phyloP scores from a whole-genome alignment of 2,113 vertebrate species.

The Elephantulus edwardii region DNA sequence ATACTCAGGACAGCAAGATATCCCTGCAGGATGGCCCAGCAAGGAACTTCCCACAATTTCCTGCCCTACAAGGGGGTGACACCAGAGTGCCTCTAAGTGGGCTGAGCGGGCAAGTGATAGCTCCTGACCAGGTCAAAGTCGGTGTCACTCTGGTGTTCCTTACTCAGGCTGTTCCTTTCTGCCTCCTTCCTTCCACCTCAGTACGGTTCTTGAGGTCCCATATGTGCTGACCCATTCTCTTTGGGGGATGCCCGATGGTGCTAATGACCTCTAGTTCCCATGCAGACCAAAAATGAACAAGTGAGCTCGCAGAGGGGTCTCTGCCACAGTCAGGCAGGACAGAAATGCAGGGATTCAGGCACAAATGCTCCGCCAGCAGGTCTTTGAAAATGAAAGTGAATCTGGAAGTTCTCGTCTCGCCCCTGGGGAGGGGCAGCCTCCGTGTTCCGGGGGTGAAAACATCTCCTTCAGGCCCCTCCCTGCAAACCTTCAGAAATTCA shows the following conservation, averaged over 20 bases:
- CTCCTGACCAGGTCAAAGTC: rapidly evolving
- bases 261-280: not conserved
- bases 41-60: not conserved
- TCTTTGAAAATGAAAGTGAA: slow-evolving; percentile 66
- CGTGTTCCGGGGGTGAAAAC: not conserved
- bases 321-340: not conserved
- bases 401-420: not conserved
- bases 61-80: not conserved
- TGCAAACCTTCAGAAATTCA: slow-evolving; percentile 18
- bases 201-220: not conserved
- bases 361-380: not conserved
- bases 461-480: not conserved
- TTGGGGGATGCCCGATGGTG: not conserved
- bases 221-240: not conserved
- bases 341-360: not conserved
- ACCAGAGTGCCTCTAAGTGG: not conserved
- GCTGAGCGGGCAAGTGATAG: not conserved
- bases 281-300: no score
- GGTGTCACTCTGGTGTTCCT: not conserved
- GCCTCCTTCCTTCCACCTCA: not conserved
- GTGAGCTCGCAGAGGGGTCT: not conserved
- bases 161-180: not conserved
- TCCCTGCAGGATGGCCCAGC: rapidly evolving
- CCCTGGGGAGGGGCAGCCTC: slow-evolving; percentile 26
- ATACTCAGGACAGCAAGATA: not conserved